Base-by-base conservation (phyloP, 2,797 vertebrate genomes). In the Chromobotia macracanthus region DNA sequence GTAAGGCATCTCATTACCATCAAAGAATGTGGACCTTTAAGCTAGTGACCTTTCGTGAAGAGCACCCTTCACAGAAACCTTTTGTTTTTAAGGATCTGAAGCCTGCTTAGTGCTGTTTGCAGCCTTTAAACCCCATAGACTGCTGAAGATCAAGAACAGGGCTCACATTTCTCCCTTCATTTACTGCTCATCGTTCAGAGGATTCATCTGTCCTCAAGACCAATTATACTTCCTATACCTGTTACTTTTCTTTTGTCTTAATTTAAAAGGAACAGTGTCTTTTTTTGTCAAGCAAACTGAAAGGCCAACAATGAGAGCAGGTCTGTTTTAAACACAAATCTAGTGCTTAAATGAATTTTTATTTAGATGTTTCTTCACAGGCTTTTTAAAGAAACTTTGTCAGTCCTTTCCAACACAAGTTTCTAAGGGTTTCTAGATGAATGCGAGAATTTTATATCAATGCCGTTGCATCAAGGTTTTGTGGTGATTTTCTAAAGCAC, bases 261-360 rank as follows among this genome's bases (percentile, higher is more conserved):
- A 72, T 68, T 73, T 68, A 72, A 44, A 56, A 25, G 79, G 10
- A 65, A 68, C 46, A 46, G 31, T 64, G 73, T 64, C 74, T 70
- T 55, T 56, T 44, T 72, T 60, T 28, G 65, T 72, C 46, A 60
- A n/a, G 74, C 70, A 79, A 78, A 78, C 61, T 65, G 60, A 66
- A 23, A 72, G 65, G 51, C 66, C 23, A 64, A 38, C 73, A 78
- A 83, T 80, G 75, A 53, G 0, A 13, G 41, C 12, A 21, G 13
- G 16, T 23, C 67, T 69, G 41, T 44, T 44, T 44, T 2, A 44
- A 44, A 44, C 41, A 44, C 10, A 41, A 41, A 67, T 70, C 64
- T 38, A 31, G 55, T 18, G 41, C 60, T 66, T 75, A 19, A 72
- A 67, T 60, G 50, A 19, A 9, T 35, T 5, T 66, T 38, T 46